Evolutionary conservation across 2,113 vertebrate species (phyloP).

Genomic region (Cervus canadensis): DNA sequence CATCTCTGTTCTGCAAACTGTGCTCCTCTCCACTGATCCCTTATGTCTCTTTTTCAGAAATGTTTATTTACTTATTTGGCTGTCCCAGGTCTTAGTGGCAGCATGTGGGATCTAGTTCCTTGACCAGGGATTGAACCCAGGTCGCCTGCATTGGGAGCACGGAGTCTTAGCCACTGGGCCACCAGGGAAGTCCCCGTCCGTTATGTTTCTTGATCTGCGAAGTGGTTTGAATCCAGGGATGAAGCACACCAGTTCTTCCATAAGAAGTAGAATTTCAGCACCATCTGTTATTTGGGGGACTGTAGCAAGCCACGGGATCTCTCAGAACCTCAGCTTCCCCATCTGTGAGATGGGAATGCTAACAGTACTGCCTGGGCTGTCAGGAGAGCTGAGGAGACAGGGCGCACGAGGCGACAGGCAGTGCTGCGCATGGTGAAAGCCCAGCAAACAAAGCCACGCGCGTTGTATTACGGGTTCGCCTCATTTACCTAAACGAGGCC

Average conservation of each 20-base stretch:
- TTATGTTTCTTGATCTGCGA: neutral
- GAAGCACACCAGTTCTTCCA: neutral
- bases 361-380: neutral
- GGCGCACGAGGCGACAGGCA: rapidly evolving
- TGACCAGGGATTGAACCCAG: neutral
- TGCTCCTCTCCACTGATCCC: neutral
- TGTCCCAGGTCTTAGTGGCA: neutral
- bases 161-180: neutral
- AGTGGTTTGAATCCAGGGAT: neutral
- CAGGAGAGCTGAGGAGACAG: neutral
- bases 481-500: neutral
- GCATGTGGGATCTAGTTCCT: neutral
- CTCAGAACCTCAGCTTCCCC: neutral
- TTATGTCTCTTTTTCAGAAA: neutral
- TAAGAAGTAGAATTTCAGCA: neutral
- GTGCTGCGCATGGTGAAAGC: rapidly evolving
- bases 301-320: neutral
- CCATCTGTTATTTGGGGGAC: neutral
- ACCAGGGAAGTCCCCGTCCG: neutral
- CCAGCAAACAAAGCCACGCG: neutral
- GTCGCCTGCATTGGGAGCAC: neutral
- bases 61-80: neutral
- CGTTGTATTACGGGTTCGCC: rapidly evolving
- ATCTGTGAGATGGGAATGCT: neutral
- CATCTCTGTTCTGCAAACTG: neutral